Conservation (phyloP, 1,140 invertebrate species). For the Platorchestia sp. region DNA sequence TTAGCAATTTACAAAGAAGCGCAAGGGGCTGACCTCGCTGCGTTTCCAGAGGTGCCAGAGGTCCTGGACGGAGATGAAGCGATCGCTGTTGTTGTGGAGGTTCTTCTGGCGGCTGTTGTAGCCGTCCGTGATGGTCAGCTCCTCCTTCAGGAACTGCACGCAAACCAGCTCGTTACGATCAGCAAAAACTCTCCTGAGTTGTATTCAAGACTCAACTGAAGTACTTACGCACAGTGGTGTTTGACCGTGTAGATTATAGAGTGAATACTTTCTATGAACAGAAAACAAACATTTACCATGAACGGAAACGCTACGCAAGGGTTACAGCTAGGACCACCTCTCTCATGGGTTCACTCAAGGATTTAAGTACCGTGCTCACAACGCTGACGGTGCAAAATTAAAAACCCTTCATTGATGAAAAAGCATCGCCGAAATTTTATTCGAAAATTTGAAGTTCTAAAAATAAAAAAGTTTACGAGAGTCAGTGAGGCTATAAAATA, state of each 20-base stretch:
- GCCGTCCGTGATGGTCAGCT: constrained; percentile 67
- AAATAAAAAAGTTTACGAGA: too few species aligned
- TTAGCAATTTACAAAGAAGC: background rate
- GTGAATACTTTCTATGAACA: background rate
- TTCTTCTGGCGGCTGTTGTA: constrained; percentile 59
- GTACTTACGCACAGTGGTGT: too few species aligned
- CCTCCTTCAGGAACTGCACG: constrained; percentile 48
- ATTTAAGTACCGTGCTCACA: too few species aligned
- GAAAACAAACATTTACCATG: background rate
- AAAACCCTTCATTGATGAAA: too few species aligned
- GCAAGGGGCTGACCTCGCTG: background rate
- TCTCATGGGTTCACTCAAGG: too few species aligned
- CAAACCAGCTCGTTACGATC: background rate
- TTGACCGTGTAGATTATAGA: background rate
- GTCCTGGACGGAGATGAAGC: constrained; percentile 61
- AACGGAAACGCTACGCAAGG: background rate
- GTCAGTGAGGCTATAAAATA: too few species aligned
- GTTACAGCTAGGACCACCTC: too few species aligned
- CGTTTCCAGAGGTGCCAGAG: constrained; percentile 33
- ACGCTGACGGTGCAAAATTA: too few species aligned
- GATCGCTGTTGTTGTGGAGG: constrained; percentile 61
- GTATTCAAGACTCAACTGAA: too few species aligned
- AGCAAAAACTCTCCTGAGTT: background rate
- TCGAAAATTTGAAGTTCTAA: too few species aligned
- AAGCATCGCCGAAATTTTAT: too few species aligned